phyloP scores from a whole-genome alignment of 2,797 vertebrate species.

The Channallabes apus region DNA sequence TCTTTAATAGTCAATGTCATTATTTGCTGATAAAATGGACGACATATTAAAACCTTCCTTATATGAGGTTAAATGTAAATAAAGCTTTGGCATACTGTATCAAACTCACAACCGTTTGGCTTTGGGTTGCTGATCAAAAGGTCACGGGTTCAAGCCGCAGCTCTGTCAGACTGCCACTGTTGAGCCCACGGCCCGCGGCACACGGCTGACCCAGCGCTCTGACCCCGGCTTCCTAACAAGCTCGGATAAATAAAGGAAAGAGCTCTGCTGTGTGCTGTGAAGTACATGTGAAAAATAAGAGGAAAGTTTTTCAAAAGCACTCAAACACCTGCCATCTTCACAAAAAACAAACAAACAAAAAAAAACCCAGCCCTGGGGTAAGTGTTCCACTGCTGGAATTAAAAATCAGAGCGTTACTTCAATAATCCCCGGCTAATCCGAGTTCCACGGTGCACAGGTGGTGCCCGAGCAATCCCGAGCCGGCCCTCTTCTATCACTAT shows the following conservation, averaged over 20 bases:
- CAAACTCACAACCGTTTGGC: not conserved
- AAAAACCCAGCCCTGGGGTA: not conserved
- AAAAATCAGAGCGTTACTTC: not conserved
- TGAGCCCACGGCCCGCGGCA: too few relatives aligned
- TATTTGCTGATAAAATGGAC: not conserved
- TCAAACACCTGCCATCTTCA: not conserved
- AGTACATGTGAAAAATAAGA: not conserved
- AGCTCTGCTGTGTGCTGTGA: too few relatives aligned
- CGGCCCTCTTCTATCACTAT: not conserved
- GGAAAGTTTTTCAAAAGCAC: not conserved
- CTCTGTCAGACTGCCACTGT: too few relatives aligned
- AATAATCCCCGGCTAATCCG: not conserved
- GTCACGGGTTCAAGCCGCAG: too few relatives aligned
- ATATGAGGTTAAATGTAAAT: not conserved
- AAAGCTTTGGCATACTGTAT: not conserved
- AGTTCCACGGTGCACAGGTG: conserved; percentile 29
- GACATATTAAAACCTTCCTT: not conserved
- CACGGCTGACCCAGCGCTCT: too few relatives aligned
- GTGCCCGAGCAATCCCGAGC: not conserved
- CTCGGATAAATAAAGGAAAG: too few relatives aligned
- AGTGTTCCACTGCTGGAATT: not conserved
- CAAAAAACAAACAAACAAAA: not conserved
- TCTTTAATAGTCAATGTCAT: not conserved
- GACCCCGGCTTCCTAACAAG: too few relatives aligned
- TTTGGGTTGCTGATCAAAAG: too few relatives aligned